Conservation (phyloP, 2,888 invertebrate species). For the Candidula unifasciata region DNA sequence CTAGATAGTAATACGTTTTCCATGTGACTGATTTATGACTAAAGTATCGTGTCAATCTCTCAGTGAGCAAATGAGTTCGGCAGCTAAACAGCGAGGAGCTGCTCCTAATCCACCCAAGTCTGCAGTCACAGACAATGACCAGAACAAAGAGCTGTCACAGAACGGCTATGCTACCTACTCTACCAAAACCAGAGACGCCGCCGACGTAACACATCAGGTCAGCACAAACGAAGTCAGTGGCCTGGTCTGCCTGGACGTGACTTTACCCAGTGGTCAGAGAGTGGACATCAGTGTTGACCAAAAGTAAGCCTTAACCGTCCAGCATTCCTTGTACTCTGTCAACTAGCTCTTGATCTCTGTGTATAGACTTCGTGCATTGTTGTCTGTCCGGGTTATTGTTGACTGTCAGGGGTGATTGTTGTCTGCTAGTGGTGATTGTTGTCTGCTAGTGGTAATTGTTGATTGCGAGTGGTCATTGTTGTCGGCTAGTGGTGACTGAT, state of each 20-base stretch:
- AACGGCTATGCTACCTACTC: conserved; percentile 14
- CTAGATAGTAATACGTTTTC: too few relatives aligned
- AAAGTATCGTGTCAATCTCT: too few relatives aligned
- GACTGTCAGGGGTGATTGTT: too few relatives aligned
- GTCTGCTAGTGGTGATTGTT: too few relatives aligned
- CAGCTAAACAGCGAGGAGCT: conserved; percentile 21
- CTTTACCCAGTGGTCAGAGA: conserved; percentile 30
- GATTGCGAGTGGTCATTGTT: too few relatives aligned
- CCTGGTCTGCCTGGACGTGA: conserved; percentile 34
- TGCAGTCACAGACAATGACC: background rate
- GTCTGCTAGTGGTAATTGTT: too few relatives aligned
- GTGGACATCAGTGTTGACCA: conserved; percentile 42
- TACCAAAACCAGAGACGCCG: conserved; percentile 1
- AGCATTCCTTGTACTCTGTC: too few relatives aligned
- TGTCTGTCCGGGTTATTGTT: too few relatives aligned
- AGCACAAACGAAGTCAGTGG: conserved; percentile 37
- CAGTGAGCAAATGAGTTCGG: conserved; percentile 42
- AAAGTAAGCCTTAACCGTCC: conserved; percentile 30
- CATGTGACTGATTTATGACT: too few relatives aligned
- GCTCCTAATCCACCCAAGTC: conserved; percentile 3
- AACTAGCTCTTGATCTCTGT: too few relatives aligned
- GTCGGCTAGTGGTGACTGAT: too few relatives aligned
- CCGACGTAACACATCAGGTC: conserved; percentile 25
- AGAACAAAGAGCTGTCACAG: background rate
- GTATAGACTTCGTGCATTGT: too few relatives aligned